Conservation (phyloP, 2,797 vertebrate genomes). For the Xyrichtys novacula region DNA sequence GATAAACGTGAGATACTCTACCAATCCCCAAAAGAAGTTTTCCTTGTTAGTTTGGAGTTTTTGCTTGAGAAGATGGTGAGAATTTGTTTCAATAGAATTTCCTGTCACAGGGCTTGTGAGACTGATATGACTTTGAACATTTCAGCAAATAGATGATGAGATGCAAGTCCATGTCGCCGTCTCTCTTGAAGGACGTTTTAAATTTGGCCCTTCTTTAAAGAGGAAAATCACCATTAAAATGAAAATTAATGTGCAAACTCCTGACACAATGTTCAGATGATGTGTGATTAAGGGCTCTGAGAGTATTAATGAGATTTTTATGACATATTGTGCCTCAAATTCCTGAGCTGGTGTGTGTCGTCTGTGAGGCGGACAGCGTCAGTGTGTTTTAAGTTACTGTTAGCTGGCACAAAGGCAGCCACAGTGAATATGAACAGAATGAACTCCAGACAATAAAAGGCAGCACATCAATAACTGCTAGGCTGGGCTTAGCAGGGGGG, state of each 20-base stretch:
- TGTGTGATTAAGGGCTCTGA: conserved; percentile 31
- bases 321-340: conserved; percentile 51
- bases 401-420: conserved; percentile 69
- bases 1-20: too few species aligned
- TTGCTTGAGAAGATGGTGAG: too few species aligned
- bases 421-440: conserved; percentile 71
- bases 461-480: conserved; percentile 74
- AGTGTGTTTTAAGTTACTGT: conserved; percentile 54
- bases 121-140: too few species aligned
- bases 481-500: conserved; percentile 68
- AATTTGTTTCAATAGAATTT: too few species aligned
- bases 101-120: too few species aligned
- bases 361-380: conserved; percentile 53
- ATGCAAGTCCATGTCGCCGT: too few species aligned
- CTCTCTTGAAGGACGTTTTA: too few species aligned
- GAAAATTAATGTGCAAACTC: background rate
- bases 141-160: too few species aligned
- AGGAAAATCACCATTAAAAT: too few species aligned
- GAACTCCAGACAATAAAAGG: conserved; percentile 74
- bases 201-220: too few species aligned
- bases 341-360: conserved; percentile 52
- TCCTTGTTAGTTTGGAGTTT: too few species aligned
- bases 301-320: conserved; percentile 34
- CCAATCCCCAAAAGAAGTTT: too few species aligned
- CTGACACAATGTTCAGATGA: background rate